Percentiles rank a stretch among this genome's conserved stretches.
Conservation (phyloP, 2,888 invertebrate genomes). For the Pammene fasciana region DNA sequence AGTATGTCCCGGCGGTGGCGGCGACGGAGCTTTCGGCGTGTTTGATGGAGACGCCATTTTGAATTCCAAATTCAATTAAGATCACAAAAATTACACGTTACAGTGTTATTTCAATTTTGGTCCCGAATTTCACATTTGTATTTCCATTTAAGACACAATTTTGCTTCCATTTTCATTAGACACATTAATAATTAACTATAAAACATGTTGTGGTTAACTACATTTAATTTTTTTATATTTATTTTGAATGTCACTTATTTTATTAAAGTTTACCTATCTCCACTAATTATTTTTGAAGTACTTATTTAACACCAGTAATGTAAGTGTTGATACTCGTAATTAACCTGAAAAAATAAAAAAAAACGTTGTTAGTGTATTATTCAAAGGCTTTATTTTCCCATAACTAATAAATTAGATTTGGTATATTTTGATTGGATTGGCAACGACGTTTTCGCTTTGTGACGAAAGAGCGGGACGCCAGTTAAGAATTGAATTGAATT, state of each 20-base stretch:
- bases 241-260: neutral
- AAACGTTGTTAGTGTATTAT: neutral
- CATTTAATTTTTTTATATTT: neutral
- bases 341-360: constrained; percentile 41
- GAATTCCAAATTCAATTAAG: constrained; percentile 31
- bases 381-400: too few relatives aligned
- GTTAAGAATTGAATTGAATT: too few relatives aligned
- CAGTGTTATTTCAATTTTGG: constrained; percentile 50
- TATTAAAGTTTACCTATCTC: neutral
- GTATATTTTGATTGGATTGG: too few relatives aligned
- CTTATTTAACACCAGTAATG: constrained; percentile 22
- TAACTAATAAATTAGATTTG: too few relatives aligned
- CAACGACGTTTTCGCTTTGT: too few relatives aligned
- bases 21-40: constrained; percentile 70
- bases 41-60: constrained; percentile 70
- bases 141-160: constrained; percentile 61
- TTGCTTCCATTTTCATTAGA: constrained; percentile 50
- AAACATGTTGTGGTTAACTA: constrained; percentile 32
- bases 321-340: constrained; percentile 32
- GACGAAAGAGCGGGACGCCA: too few relatives aligned
- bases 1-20: constrained; percentile 62
- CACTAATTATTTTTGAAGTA: neutral
- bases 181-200: constrained; percentile 57
- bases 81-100: constrained; percentile 16
- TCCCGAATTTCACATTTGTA: constrained; percentile 53